These are phyloP conservation scores for Alligator sinensis DNA, from an alignment of 2,113 vertebrate species.

Conservation along the genomic window DNA sequence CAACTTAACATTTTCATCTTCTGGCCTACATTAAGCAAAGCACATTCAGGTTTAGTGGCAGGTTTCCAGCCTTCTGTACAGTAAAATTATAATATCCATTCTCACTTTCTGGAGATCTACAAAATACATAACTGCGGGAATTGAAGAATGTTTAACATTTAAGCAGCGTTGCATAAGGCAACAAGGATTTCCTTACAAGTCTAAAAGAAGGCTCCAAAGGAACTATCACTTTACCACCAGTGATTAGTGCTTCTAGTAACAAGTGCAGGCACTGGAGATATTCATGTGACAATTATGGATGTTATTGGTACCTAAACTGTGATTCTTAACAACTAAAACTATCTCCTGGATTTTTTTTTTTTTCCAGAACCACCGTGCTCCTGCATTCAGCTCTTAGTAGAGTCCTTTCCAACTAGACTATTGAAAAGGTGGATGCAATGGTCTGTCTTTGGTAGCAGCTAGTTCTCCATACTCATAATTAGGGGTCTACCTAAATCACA, in stretches of 20 bases:
- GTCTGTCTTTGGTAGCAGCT: conserved; percentile 3
- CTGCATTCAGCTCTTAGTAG: neutral
- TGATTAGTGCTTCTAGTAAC: neutral
- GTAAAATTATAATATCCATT: neutral
- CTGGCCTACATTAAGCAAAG: neutral
- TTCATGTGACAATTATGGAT: neutral
- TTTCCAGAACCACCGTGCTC: neutral
- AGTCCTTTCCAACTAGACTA: neutral
- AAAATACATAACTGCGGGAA: neutral
- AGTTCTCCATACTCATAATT: conserved; percentile 12
- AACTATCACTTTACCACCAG: neutral
- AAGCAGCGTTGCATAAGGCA: neutral
- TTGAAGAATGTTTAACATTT: neutral
- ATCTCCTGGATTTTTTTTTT: neutral
- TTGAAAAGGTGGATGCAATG: neutral
- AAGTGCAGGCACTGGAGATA: neutral
- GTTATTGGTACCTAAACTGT: neutral
- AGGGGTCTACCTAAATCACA: neutral
- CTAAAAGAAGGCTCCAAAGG: neutral
- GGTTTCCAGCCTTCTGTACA: neutral
- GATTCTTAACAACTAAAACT: neutral
- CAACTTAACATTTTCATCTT: neutral
- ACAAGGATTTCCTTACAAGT: neutral
- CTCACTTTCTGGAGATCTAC: too few species aligned
- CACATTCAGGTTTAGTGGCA: conserved; percentile 5